Conservation (phyloP, 2,113 vertebrate species). For the Nyctereutes procyonoides region DNA sequence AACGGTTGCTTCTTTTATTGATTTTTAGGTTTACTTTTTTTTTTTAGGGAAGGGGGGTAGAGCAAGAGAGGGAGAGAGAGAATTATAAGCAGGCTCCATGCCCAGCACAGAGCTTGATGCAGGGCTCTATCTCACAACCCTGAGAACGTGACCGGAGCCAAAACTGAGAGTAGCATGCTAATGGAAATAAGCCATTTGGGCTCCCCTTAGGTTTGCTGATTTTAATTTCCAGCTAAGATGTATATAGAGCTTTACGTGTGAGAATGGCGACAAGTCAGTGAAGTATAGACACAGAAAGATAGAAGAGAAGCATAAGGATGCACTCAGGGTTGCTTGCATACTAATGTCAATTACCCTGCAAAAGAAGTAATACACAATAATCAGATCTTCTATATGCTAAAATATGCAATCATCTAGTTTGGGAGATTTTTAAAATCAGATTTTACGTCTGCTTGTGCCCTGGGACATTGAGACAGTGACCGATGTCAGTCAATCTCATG, state of each 20-base stretch:
- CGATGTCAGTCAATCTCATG: constrained; percentile 67
- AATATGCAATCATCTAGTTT: constrained; percentile 61
- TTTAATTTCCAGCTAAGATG: neutral
- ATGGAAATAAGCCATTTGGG: neutral
- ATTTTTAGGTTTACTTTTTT: neutral
- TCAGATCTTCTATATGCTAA: constrained; percentile 42
- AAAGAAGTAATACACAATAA: neutral
- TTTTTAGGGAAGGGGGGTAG: neutral
- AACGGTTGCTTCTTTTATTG: neutral
- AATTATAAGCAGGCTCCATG: neutral
- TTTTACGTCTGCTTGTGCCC: constrained; percentile 72
- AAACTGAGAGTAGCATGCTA: neutral
- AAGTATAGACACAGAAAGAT: neutral
- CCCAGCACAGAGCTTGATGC: neutral
- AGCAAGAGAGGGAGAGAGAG: neutral
- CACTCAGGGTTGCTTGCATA: neutral
- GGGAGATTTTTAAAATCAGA: constrained; percentile 75
- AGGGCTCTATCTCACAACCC: neutral
- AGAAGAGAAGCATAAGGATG: neutral
- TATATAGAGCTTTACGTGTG: neutral
- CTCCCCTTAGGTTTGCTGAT: neutral
- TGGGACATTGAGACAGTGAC: constrained; percentile 71
- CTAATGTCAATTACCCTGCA: neutral
- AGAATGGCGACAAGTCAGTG: neutral
- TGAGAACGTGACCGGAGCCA: neutral